Evolutionary conservation across 2,888 invertebrate genomes (phyloP).

Genomic region (Drosophila nr. perissopoda): DNA sequence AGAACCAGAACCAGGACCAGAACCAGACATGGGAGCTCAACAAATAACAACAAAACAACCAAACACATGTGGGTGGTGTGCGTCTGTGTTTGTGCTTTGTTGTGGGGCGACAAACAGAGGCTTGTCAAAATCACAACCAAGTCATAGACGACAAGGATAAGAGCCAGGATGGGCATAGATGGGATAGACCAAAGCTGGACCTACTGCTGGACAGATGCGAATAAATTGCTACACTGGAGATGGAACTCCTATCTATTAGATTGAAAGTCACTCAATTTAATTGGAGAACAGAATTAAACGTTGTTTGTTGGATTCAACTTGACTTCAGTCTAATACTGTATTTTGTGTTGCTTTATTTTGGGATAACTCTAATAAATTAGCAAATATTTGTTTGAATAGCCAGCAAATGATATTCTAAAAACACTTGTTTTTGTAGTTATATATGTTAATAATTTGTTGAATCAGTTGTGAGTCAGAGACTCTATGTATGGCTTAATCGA

Average conservation of each 20-base stretch:
- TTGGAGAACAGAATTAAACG: conserved; percentile 37
- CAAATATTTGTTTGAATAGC: background rate
- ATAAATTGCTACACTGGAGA: conserved; percentile 35
- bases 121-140: conserved; percentile 75
- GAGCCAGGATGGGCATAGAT: conserved; percentile 53
- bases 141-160: conserved; percentile 69
- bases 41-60: conserved; percentile 52
- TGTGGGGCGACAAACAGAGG: conserved; percentile 29
- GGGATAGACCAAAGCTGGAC: conserved; percentile 41
- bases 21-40: conserved; percentile 48
- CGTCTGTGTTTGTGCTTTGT: conserved; percentile 1
- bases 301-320: background rate
- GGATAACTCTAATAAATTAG: background rate
- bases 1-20: conserved; percentile 23
- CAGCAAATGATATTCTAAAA: background rate
- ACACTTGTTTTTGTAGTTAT: no score
- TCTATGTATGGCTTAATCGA: conserved; percentile 15
- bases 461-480: conserved; percentile 50
- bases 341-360: background rate
- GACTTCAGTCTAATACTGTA: conserved; percentile 1
- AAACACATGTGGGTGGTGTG: conserved; percentile 28
- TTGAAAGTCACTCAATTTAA: conserved; percentile 66
- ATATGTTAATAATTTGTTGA: background rate
- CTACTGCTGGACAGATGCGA: conserved; percentile 38
- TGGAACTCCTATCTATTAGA: conserved; percentile 33